A percentile compares a stretch with the other conserved stretches of the same genome.
Conservation (phyloP, 2,888 invertebrate species). For the Helicoverpa assulta region DNA sequence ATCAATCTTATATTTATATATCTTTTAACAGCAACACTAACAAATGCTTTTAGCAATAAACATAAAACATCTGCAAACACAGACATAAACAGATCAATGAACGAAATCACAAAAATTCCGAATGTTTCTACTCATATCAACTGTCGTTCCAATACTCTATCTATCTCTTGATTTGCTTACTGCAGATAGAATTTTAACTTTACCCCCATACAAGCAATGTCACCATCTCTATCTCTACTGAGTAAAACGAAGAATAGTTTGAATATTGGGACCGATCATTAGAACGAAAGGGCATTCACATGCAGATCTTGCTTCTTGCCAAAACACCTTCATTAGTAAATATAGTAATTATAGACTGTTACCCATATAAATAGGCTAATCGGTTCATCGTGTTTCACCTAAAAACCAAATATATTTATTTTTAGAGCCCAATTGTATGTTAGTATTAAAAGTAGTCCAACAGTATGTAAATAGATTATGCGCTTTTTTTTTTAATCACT, state of each 20-base stretch:
- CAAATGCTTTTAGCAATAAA: slow-evolving; percentile 35
- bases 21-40: slow-evolving; percentile 16
- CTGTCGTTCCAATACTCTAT: no score
- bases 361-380: slow-evolving; percentile 29
- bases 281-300: slow-evolving; percentile 54
- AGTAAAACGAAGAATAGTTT: no score
- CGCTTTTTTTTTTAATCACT: no score
- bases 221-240: no score
- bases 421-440: not conserved
- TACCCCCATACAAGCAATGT: no score
- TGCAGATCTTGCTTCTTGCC: slow-evolving; percentile 42
- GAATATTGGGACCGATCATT: no score
- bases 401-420: slow-evolving; percentile 24
- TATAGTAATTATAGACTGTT: slow-evolving; percentile 26
- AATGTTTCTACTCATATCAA: slow-evolving; percentile 13
- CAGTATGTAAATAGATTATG: not conserved
- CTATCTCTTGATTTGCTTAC: slow-evolving; percentile 35
- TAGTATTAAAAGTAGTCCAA: slow-evolving; percentile 5
- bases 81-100: slow-evolving; percentile 45
- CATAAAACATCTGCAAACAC: slow-evolving; percentile 33
- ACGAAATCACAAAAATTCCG: slow-evolving; percentile 36
- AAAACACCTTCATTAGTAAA: slow-evolving; percentile 38
- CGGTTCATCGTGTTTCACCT: slow-evolving; percentile 5
- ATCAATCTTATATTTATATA: slow-evolving; percentile 1
- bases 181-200: no score